Base-by-base conservation (phyloP, 2,888 invertebrate species). In the Epicampocera succincta region DNA sequence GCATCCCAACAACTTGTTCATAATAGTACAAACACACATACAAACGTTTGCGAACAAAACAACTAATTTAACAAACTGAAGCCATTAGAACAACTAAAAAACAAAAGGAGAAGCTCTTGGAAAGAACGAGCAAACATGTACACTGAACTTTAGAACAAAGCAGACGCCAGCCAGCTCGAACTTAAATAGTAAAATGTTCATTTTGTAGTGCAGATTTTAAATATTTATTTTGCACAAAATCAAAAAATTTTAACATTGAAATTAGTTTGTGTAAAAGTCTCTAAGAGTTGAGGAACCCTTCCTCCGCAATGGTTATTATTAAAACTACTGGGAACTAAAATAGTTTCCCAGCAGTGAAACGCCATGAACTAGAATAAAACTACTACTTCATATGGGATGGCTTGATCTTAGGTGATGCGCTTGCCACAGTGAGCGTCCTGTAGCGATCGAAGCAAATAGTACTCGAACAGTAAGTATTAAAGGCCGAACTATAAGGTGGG, bases 1-100 rank as follows among this genome's bases (percentile, higher is more conserved):
- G 86, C 89, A 87, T 33, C 42, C 65, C 50, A 72, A 58, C 48
- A 52, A 42, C 12, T 42, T 11, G 44, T n/a, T 68, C 40, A 60
- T 13, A 17, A 13, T 29, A 11, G 29, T 69, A 13, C 33, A 33
- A 33, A 33, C 56, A 29, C 48, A 5, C 60, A 33, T 15, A 42
- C 29, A 29, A 8, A 25, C 21, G 40, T n/a, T 21, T 65, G 46
- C 15, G n/a, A 40, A 66, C 58, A 74, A 21, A 21, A 8, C 15
- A 76, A 46, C 33, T 66, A 52, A 68, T 76, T 76, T 60, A 38
- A 61, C 42, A 44, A 76, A 68, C 48, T 52, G 6, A 58, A 48
- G 50, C 44, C 33, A 44, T 60, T 52, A 33, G 13, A 50, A 21
- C 19, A 60, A 50, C 1, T 40, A 4, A 12, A 61, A 40, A 61